Evolutionary conservation across 2,888 invertebrate genomes (phyloP), one percentile per base, ranked within the genome.

Genomic region (Lycia hirtaria): DNA sequence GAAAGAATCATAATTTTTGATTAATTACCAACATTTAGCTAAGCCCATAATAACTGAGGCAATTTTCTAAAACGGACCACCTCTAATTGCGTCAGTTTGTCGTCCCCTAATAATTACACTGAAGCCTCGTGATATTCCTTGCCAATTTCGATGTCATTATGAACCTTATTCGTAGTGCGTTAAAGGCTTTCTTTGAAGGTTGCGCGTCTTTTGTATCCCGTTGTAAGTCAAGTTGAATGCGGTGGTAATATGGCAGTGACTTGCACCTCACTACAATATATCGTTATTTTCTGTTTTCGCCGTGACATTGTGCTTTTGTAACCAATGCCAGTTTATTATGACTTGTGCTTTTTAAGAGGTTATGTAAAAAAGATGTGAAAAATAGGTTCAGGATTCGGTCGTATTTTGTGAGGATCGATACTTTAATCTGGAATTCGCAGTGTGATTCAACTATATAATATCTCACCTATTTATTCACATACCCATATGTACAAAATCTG

Each of bases 191-290:
- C 22, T 41, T 37, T n/a, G n/a, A 32, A 32, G 6, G 45, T 62
- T 63, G 65, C 72, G 68, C 65, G 66, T 65, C 67, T 65, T 66
- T 64, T 59, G 41, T 68, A 69, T 67, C 57, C 70, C 59, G 70
- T 75, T 73, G 71, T 75, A 64, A 68, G 73, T 73, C 64, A 68
- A 68, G 70, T 73, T 67, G 75, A 75, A 76, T 73, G 71, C 70
- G 68, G 64, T 69, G 64, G 71, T 75, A 73, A 76, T 74, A 73
- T 71, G 68, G 61, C 64, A 58, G 60, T 76, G 76, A 76, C 74
- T 72, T 62, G 68, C 60, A 61, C 49, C 62, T 56, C 44, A 32
- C 49, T 57, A 71, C 64, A 68, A 66, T 72, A 66, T 73, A 73
- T 69, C 70, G 67, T 67, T 60, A 56, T 60, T 58, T 49, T 57